phyloP scores from a whole-genome alignment of 2,113 vertebrate genomes.

The Pandion haliaetus region DNA sequence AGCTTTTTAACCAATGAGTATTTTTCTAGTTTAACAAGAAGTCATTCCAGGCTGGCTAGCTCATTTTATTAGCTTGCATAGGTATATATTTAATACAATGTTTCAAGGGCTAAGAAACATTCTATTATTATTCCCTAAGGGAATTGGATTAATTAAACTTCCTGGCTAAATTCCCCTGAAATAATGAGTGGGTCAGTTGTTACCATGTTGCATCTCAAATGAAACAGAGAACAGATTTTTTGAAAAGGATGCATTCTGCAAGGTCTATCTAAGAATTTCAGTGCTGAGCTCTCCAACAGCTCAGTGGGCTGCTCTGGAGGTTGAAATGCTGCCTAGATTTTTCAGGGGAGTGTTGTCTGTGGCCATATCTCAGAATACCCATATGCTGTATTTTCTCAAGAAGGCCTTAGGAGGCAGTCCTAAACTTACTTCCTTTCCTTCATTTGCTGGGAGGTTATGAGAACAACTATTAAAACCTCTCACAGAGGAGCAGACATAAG shows the following conservation, averaged over 20 bases:
- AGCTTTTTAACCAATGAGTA: background rate
- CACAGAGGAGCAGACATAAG: background rate
- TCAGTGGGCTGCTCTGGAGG: background rate
- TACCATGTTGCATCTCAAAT: background rate
- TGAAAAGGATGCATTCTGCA: background rate
- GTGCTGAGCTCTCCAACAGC: background rate
- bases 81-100: background rate
- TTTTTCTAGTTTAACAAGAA: background rate
- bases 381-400: background rate
- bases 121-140: background rate
- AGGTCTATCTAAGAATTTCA: conserved; percentile 5
- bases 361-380: background rate
- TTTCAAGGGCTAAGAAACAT: background rate
- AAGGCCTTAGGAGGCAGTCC: background rate
- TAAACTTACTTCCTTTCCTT: background rate
- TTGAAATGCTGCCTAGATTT: background rate
- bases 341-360: background rate
- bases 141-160: background rate
- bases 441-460: background rate
- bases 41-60: background rate
- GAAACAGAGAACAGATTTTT: conserved; percentile 23
- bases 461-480: background rate
- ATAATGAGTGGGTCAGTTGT: background rate
- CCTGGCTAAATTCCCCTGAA: conserved; percentile 20
- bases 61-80: background rate